Conservation (phyloP, 2,888 invertebrate species). For the Trisateles emortualis region DNA sequence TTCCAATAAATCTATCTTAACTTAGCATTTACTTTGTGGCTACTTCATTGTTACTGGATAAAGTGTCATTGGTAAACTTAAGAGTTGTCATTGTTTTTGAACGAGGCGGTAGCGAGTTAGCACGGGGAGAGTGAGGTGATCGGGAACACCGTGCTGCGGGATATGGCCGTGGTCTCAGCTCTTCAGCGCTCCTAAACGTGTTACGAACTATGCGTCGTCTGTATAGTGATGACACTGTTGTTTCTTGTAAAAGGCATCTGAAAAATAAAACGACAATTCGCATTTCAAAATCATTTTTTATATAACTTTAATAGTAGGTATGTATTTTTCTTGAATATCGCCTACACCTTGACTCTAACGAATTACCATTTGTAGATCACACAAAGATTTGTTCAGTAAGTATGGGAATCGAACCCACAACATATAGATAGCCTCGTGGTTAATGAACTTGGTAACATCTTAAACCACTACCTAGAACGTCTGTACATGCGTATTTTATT, state of each 20-base stretch:
- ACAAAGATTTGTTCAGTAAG: too few species aligned
- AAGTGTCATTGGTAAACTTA: constrained; percentile 59
- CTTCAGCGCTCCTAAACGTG: constrained; percentile 76
- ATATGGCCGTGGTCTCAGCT: constrained; percentile 73
- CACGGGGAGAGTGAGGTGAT: constrained; percentile 58
- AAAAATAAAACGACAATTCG: constrained; percentile 17
- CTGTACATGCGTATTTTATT: too few species aligned
- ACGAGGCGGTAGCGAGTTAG: constrained; percentile 65
- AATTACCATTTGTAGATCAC: too few species aligned
- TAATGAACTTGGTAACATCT: too few species aligned
- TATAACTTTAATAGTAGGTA: not conserved
- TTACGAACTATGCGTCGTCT: constrained; percentile 68
- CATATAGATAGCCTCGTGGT: too few species aligned
- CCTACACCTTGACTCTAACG: too few species aligned
- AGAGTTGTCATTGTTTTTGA: constrained; percentile 64
- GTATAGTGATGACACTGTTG: constrained; percentile 69
- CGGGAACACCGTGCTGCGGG: constrained; percentile 49
- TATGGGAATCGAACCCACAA: too few species aligned
- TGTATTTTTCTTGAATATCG: too few species aligned
- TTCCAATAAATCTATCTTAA: not conserved
- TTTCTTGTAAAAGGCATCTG: constrained; percentile 79
- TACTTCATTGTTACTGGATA: constrained; percentile 34
- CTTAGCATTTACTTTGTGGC: constrained; percentile 11
- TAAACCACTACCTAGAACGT: too few species aligned
- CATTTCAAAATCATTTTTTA: not conserved